Evolutionary conservation across 2,888 invertebrate species (phyloP).

Genomic region (Pyrocoelia pectoralis): DNA sequence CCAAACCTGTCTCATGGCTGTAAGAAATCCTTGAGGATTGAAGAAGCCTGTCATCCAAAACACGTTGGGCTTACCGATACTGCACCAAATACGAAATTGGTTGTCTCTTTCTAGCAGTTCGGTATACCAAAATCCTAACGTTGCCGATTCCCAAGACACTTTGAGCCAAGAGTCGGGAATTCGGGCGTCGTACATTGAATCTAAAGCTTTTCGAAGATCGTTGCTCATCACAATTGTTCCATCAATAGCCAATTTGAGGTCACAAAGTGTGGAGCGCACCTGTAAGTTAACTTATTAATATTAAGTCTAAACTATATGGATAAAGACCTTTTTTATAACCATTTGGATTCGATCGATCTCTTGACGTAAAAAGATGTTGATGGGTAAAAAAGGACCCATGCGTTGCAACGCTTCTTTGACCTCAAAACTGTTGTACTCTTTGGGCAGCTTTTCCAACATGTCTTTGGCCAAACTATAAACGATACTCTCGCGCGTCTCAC

Average conservation of each 20-base stretch:
- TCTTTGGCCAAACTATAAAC: conserved; percentile 93
- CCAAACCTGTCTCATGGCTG: conserved; percentile 81
- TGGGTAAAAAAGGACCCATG: conserved; percentile 92
- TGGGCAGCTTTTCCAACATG: conserved; percentile 87
- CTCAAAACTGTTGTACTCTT: conserved; percentile 88
- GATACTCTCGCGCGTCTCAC: conserved; percentile 91
- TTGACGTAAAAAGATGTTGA: conserved; percentile 93
- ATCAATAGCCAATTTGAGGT: conserved; percentile 94
- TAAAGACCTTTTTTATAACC: conserved; percentile 77
- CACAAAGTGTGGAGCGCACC: conserved; percentile 82
- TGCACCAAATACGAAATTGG: conserved; percentile 88
- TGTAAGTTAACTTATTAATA: conserved; percentile 22
- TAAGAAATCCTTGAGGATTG: conserved; percentile 96
- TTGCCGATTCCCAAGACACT: conserved; percentile 97
- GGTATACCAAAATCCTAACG: conserved; percentile 98
- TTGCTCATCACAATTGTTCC: conserved; percentile 98
- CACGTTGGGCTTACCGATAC: conserved; percentile 80
- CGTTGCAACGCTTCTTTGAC: conserved; percentile 87
- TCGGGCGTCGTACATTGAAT: conserved; percentile 96
- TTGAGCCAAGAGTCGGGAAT: conserved; percentile 93
- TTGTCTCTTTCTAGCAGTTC: conserved; percentile 90
- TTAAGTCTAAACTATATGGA: too few species aligned
- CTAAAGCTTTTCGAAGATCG: conserved; percentile 83
- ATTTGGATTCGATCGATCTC: conserved; percentile 85
- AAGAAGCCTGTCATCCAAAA: conserved; percentile 99